Evolutionary conservation across 2,888 invertebrate species (phyloP).

Genomic region (Acanthosepion pharaonis): DNA sequence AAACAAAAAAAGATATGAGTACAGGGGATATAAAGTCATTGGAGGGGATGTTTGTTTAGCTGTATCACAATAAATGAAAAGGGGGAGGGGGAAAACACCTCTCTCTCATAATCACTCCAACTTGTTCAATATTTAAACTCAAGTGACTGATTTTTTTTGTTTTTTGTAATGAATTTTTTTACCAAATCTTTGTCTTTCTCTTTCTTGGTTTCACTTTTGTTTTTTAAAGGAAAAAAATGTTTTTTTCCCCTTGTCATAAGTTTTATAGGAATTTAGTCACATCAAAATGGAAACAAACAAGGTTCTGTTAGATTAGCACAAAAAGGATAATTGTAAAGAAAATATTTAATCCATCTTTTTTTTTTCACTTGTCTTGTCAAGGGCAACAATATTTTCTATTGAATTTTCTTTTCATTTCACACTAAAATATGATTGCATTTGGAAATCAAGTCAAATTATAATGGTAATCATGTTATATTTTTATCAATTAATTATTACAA

Average conservation of each 20-base stretch:
- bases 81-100: background rate
- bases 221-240: background rate
- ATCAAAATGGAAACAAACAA: conserved; percentile 8
- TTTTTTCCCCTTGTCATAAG: background rate
- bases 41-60: background rate
- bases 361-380: background rate
- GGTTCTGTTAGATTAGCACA: background rate
- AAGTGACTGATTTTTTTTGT: background rate
- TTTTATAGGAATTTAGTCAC: conserved; percentile 33
- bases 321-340: background rate
- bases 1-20: background rate
- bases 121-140: conserved; percentile 45
- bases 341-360: conserved; percentile 1
- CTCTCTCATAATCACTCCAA: conserved; percentile 45
- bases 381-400: background rate
- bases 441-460: background rate
- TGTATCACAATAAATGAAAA: conserved; percentile 25
- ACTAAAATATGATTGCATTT: background rate
- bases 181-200: conserved; percentile 33
- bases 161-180: background rate
- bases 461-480: background rate
- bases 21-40: background rate
- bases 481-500: background rate
- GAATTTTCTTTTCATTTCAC: background rate
- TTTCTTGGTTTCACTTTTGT: background rate